These are phyloP conservation scores for Troglohyphantes excavatus DNA, from an alignment of 2,888 invertebrate species.

Conservation along the genomic window DNA sequence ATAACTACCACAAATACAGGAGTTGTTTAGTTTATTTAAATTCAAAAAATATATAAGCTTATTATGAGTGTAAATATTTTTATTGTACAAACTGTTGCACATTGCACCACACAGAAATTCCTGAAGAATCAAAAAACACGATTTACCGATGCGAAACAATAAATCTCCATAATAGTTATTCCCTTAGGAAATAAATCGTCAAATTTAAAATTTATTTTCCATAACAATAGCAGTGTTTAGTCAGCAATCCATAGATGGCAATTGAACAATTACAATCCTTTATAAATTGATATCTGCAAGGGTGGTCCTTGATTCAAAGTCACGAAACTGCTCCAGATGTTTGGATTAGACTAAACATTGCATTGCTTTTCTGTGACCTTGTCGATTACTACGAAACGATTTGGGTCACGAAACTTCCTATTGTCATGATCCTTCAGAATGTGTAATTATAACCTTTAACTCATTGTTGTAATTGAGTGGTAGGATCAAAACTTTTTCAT, in stretches of 20 bases:
- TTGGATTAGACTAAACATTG: neutral
- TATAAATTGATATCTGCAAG: conserved; percentile 1
- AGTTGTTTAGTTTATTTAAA: too few relatives aligned
- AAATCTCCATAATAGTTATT: neutral
- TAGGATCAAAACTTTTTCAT: neutral
- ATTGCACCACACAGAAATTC: too few relatives aligned
- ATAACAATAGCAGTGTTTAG: neutral
- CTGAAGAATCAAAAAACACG: too few relatives aligned
- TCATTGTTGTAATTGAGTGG: conserved; percentile 35
- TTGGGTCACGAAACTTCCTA: conserved; percentile 45
- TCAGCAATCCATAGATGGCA: neutral
- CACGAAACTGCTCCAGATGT: conserved; percentile 65
- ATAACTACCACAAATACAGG: too few relatives aligned
- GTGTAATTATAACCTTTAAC: conserved; percentile 28
- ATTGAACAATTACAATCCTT: neutral
- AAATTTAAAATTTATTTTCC: neutral
- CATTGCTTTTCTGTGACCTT: conserved; percentile 15
- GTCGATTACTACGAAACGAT: conserved; percentile 2
- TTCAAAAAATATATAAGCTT: too few relatives aligned
- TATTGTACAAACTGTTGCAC: too few relatives aligned
- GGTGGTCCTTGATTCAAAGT: conserved; percentile 15
- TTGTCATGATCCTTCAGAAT: conserved; percentile 28
- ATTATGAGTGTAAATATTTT: too few relatives aligned
- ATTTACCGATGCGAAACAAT: too few relatives aligned
- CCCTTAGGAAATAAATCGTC: neutral